These are phyloP conservation scores for Eudasyphora cyanicolor DNA, from an alignment of 2,888 invertebrate genomes.

Conservation along the genomic window DNA sequence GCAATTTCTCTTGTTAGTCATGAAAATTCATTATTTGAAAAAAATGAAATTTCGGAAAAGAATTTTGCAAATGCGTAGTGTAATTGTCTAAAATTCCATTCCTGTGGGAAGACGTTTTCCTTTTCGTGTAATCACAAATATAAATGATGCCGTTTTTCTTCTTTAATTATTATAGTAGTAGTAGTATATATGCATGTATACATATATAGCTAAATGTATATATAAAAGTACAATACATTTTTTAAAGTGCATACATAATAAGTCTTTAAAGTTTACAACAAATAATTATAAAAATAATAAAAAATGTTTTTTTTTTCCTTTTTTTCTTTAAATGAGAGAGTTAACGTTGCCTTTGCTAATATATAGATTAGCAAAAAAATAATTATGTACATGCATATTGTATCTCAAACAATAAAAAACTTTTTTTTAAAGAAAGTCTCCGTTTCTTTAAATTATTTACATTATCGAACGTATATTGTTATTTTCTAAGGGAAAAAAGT, in stretches of 20 bases:
- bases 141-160: background rate
- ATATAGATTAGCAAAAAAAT: slow-evolving; percentile 1
- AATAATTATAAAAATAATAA: slow-evolving; percentile 33
- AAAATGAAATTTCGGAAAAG: too few species aligned
- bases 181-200: background rate
- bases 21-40: too few species aligned
- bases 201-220: too few species aligned
- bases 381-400: slow-evolving; percentile 35
- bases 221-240: slow-evolving; percentile 24
- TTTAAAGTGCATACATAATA: slow-evolving; percentile 54
- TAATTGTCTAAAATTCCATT: too few species aligned
- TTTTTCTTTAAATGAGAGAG: slow-evolving; percentile 5
- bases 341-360: slow-evolving; percentile 19
- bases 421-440: slow-evolving; percentile 2
- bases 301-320: background rate
- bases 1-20: too few species aligned
- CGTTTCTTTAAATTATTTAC: slow-evolving; percentile 30
- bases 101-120: too few species aligned
- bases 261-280: slow-evolving; percentile 60
- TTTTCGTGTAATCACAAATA: background rate
- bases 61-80: too few species aligned
- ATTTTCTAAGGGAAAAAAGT: slow-evolving; percentile 29
- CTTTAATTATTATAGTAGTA: background rate
- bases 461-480: slow-evolving; percentile 23
- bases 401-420: slow-evolving; percentile 5